phyloP scores from a whole-genome alignment of 2,797 vertebrate genomes.

The Gambusia yucatana region DNA sequence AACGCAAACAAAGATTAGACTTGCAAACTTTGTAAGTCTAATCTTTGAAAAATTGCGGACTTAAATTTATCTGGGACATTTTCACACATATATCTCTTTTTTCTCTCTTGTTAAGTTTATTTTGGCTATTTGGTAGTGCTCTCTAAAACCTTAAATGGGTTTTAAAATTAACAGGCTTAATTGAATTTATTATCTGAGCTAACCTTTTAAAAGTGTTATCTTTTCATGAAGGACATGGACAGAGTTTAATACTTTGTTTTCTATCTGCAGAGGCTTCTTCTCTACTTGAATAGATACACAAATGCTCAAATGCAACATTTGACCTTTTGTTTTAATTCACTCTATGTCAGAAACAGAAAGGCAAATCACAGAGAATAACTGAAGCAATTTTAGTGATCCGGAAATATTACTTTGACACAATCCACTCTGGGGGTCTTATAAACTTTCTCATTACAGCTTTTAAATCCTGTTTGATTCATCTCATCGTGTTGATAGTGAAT shows the following conservation, averaged over 20 bases:
- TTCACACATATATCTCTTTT: background rate
- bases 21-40: background rate
- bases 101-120: background rate
- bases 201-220: background rate
- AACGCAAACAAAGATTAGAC: no score
- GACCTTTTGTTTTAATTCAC: conserved; percentile 52
- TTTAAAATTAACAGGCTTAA: background rate
- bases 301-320: conserved; percentile 24
- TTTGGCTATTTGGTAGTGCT: background rate
- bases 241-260: background rate
- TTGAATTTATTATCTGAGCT: background rate
- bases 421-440: conserved; percentile 57
- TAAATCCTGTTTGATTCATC: conserved; percentile 56
- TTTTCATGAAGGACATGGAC: background rate
- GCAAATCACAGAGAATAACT: conserved; percentile 50
- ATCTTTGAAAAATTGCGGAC: background rate
- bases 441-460: conserved; percentile 58
- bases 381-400: conserved; percentile 39
- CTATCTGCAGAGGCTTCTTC: background rate
- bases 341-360: conserved; percentile 50
- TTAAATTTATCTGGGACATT: background rate
- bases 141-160: background rate
- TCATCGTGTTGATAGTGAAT: conserved; percentile 48
- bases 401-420: conserved; percentile 52
- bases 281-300: conserved; percentile 7